Base-by-base conservation (phyloP, 2,797 vertebrate species). In the Poeciliopsis presidionis region DNA sequence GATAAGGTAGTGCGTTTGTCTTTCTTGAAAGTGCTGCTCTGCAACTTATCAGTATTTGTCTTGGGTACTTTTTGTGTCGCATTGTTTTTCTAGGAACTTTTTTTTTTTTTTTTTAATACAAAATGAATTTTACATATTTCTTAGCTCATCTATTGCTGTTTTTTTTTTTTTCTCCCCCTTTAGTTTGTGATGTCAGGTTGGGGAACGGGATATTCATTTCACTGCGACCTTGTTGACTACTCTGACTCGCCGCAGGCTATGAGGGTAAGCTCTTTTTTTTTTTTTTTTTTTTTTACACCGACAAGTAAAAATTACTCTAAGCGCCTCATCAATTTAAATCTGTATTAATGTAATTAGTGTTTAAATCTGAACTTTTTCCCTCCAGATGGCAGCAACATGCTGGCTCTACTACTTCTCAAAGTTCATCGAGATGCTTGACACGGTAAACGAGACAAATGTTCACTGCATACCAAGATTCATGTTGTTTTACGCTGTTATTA, bases 391-490 rank as follows among this genome's bases (percentile, higher is more conserved):
- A 11, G 94, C 93, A 89, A 95, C 93, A 33, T 99, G 98, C 86
- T 99, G 98, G 97, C 95, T 99, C 74, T 99, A 97, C 93, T 99
- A 96, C 89, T 97, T 99, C 91, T 99, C 98, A 72, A 99, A 99
- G 94, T 99, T 99, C 89, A 97, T 99, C 67, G 98, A 99, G 88
- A 95, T 99, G 88, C 87, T 98, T 82, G 98, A 99, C 92, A 99
- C 98, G 9, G 98, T 99, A 93, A 97, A 97, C 96, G 84, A 76
- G 55, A n/a, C n/a, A 2, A 5, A 20, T 13, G 25, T 4, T 46
- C 11, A 46, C 28, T 46, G n/a, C 7, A 14, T 8, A 28, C 12
- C 41, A n/a, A 70, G 4, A 45, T 45, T 16, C 16, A 16, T 70
- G 22, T 70, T 28, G 45, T 12, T n/a, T 70, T 46, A 5, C 7